Evolutionary conservation across 2,888 invertebrate species (phyloP), one percentile per base, ranked within the genome.

Genomic region (Charanyca ferruginea): DNA sequence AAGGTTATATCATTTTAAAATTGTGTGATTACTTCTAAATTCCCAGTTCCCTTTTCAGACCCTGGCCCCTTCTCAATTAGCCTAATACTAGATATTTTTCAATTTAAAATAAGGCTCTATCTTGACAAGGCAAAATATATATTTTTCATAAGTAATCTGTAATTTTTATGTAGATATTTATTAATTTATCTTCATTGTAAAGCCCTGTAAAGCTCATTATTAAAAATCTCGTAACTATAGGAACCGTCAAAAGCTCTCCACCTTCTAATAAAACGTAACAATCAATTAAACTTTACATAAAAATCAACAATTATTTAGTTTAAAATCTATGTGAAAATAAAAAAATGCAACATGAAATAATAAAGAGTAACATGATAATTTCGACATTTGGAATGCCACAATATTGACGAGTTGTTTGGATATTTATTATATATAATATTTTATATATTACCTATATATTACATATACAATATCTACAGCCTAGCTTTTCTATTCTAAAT

Each of bases 401-500:
- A 82, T 80, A 85, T 85, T 87, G 86, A 89, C 86, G 81, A 86
- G 81, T 84, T 86, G 79, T 87, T 83, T 84, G 84, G 84, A 89
- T 85, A 87, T 85, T 77, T 80, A 74, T 66, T 57, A 84, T 85
- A 86, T 54, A 85, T 83, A 80, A 64, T 73, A 80, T 83, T 81
- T 84, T 82, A 84, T 86, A 87, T 89, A 91, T 88, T 84, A 89
- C 86, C 89, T 90, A 90, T 91, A 90, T 87, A 81, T 88, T 89
- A 90, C 81, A 88, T 85, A 90, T 90, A 91, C 84, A 89, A 89
- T 90, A 89, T 87, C 93, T 94, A 94, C 86, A 90, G 85, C 87
- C 93, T 95, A 95, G 92, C 91, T 81, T 92, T 80, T 88, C 89
- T 94, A 94, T 87, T 89, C 93, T 94, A 94, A 91, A 91, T 90